These are phyloP conservation scores for Hyppa rectilinea DNA, from an alignment of 2,888 invertebrate species.

Conservation along the genomic window DNA sequence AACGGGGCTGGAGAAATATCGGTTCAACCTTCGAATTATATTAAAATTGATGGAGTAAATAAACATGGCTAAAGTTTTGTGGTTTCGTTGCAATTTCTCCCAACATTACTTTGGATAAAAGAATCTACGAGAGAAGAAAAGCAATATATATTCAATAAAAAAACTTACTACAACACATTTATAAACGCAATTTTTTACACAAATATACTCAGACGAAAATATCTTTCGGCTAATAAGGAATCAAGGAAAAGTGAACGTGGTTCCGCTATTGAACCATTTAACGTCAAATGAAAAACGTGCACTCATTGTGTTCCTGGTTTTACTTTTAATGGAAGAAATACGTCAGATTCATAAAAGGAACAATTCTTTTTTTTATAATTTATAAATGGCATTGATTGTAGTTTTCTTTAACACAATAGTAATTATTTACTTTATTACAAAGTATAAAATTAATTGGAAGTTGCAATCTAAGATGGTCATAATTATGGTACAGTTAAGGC, in stretches of 20 bases:
- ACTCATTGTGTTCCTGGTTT: constrained; percentile 45
- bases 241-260: constrained; percentile 25
- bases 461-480: constrained; percentile 40
- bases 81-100: background rate
- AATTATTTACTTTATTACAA: constrained; percentile 31
- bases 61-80: background rate
- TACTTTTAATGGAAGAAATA: constrained; percentile 20
- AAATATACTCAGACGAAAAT: too few relatives aligned
- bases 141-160: too few relatives aligned
- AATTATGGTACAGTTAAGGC: constrained; percentile 26
- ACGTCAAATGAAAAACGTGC: constrained; percentile 20
- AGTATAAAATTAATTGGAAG: constrained; percentile 35
- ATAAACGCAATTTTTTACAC: background rate
- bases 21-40: constrained; percentile 16
- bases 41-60: constrained; percentile 8
- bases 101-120: background rate
- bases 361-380: background rate
- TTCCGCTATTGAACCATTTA: constrained; percentile 3
- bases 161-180: too few relatives aligned
- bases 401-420: constrained; percentile 17
- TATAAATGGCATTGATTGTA: constrained; percentile 4
- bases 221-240: too few relatives aligned
- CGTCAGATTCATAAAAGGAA: constrained; percentile 32
- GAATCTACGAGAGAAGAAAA: background rate
- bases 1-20: constrained; percentile 35